These are phyloP conservation scores for Hemichromis elongatus DNA, from an alignment of 2,113 vertebrate species.

Conservation along the genomic window DNA sequence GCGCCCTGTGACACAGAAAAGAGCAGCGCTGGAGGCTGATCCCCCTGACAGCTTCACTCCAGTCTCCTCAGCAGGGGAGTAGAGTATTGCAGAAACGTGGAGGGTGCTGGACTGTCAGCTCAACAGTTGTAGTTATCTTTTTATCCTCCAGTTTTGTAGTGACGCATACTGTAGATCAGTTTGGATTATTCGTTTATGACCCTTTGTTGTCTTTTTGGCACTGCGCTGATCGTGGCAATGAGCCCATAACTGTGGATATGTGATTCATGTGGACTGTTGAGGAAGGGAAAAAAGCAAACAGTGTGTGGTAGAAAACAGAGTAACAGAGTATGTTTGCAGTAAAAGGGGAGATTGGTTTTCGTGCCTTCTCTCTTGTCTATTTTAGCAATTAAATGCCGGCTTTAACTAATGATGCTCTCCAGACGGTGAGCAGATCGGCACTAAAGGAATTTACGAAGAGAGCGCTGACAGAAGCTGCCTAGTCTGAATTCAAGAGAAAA, in stretches of 20 bases:
- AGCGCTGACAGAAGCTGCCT: not conserved
- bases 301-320: not conserved
- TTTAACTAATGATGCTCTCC: constrained; percentile 9
- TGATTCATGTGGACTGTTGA: not conserved
- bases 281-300: not conserved
- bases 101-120: not conserved
- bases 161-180: not conserved
- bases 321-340: not conserved
- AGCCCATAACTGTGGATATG: not conserved
- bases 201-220: not conserved
- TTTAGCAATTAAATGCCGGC: not conserved
- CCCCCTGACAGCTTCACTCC: not conserved
- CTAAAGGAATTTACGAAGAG: not conserved
- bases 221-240: not conserved
- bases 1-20: not conserved
- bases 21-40: not conserved
- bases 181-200: not conserved
- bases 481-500: not conserved
- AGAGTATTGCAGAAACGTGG: not conserved
- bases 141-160: not conserved
- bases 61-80: not conserved
- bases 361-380: not conserved
- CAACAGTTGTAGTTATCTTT: not conserved
- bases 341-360: not conserved
- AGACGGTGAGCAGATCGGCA: not conserved